A percentile compares a stretch with the other conserved stretches of the same genome.
Conservation (phyloP, 23 tunicate genomes). For the Diplosoma virens region DNA sequence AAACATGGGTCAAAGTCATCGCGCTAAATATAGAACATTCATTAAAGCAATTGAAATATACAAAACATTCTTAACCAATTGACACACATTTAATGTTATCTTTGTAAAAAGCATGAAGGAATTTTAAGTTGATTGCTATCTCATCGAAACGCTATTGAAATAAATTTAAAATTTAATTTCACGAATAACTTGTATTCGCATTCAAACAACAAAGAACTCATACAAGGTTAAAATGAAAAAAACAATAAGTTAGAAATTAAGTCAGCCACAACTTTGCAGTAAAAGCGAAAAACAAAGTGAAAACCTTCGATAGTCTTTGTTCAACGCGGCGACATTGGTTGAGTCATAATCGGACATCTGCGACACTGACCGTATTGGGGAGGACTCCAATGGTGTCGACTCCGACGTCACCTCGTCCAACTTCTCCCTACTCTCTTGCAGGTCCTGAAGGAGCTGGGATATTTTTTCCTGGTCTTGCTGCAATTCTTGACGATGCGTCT, state of each 20-base stretch:
- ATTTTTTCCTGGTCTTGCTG: constrained; percentile 17
- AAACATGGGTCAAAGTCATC: constrained; percentile 66
- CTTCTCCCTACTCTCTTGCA: constrained; percentile 51
- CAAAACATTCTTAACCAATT: no score
- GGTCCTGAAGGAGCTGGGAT: constrained; percentile 33
- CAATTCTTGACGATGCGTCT: constrained; percentile 39
- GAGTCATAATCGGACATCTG: constrained; percentile 91
- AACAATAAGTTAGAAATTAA: no score
- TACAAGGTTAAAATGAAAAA: no score
- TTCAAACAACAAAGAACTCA: no score
- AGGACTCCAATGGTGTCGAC: constrained; percentile 36
- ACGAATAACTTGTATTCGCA: no score
- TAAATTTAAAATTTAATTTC: no score
- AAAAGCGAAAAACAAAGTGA: background rate
- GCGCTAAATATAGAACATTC: constrained; percentile 40
- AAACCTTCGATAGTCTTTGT: constrained; percentile 66
- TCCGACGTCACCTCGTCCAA: constrained; percentile 19
- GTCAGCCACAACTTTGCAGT: no score
- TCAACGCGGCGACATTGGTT: constrained; percentile 66
- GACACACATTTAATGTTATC: no score
- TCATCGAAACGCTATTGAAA: no score
- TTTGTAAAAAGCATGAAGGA: no score
- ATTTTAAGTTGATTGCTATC: no score
- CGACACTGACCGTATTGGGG: constrained; percentile 73
- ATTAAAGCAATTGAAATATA: no score